These are phyloP conservation scores for Acanthoscelides obtectus DNA, from an alignment of 2,888 invertebrate species.

Conservation along the genomic window DNA sequence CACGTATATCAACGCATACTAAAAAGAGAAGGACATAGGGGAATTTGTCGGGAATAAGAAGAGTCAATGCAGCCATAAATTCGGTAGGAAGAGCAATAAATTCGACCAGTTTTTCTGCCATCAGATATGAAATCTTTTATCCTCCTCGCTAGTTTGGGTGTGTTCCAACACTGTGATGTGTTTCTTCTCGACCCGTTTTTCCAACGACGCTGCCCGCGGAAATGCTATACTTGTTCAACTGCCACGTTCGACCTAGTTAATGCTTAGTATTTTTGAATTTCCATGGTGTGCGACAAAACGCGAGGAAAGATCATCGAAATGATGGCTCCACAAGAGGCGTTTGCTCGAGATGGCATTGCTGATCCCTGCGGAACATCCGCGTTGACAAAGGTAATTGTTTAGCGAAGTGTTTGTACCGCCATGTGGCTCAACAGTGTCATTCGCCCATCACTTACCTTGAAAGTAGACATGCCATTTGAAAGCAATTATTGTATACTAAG, in stretches of 20 bases:
- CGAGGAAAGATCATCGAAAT: too few species aligned
- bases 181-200: not conserved
- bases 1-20: not conserved
- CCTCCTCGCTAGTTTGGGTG: not conserved
- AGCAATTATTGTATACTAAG: too few species aligned
- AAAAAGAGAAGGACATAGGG: not conserved
- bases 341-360: too few species aligned
- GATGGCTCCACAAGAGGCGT: too few species aligned
- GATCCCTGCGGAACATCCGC: too few species aligned
- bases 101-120: constrained; percentile 39
- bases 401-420: too few species aligned
- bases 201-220: not conserved
- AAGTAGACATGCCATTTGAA: too few species aligned
- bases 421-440: too few species aligned
- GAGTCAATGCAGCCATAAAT: constrained; percentile 42
- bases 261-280: not conserved
- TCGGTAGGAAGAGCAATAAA: constrained; percentile 43
- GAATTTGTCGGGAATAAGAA: not conserved
- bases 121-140: not conserved
- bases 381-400: too few species aligned
- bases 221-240: not conserved
- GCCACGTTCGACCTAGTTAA: not conserved
- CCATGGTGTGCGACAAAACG: too few species aligned
- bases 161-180: not conserved
- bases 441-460: too few species aligned